phyloP scores from a whole-genome alignment of 2,888 invertebrate species.

The Sympetrum striolatum region DNA sequence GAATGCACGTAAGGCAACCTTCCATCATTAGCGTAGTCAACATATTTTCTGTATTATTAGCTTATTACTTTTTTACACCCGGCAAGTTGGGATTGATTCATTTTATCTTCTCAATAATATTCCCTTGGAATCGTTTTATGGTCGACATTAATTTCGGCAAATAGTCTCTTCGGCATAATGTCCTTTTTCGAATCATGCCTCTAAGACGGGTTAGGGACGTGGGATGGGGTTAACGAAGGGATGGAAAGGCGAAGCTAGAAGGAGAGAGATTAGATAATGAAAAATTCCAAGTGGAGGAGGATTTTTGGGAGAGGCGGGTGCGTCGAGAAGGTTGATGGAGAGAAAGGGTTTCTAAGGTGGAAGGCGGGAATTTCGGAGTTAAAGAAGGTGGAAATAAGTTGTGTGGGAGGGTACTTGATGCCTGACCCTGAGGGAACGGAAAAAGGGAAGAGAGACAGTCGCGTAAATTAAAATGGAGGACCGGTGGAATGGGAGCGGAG shows the following conservation, averaged over 20 bases:
- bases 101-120: no score
- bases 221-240: not conserved
- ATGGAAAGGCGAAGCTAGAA: not conserved
- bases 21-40: no score
- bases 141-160: no score
- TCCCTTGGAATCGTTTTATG: no score
- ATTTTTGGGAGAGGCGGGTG: not conserved
- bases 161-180: no score
- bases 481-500: not conserved
- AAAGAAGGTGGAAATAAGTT: not conserved
- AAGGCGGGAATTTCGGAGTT: not conserved
- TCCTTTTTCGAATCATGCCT: no score
- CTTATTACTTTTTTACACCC: no score
- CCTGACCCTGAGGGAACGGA: not conserved
- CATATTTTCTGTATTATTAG: no score
- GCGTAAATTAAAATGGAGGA: constrained; percentile 14
- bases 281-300: not conserved
- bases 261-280: not conserved
- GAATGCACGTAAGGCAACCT: no score
- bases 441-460: not conserved
- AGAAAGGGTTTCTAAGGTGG: not conserved
- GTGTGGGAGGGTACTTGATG: not conserved
- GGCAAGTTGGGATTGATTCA: no score
- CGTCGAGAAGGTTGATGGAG: not conserved
- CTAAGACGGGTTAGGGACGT: not conserved